Evolutionary conservation across 2,888 invertebrate genomes (phyloP).

Genomic region (Criorhina ranunculi): DNA sequence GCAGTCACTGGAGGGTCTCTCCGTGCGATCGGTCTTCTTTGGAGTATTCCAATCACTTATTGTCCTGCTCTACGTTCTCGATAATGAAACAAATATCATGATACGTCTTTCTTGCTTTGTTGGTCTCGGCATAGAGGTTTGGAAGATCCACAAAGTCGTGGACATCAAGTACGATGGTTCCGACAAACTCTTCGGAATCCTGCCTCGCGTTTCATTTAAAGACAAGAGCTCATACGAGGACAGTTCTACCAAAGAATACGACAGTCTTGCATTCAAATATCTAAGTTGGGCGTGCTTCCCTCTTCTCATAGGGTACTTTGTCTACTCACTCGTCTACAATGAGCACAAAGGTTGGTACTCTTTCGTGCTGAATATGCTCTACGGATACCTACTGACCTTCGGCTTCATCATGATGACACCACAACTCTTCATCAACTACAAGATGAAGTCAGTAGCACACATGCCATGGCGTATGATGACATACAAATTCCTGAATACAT

Average conservation of each 20-base stretch:
- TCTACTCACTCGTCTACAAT: constrained; percentile 97
- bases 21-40: constrained; percentile 99
- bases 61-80: constrained; percentile 97
- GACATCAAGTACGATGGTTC: constrained; percentile 92
- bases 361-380: constrained; percentile 97
- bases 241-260: constrained; percentile 97
- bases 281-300: constrained; percentile 98
- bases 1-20: constrained; percentile 97
- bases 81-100: constrained; percentile 99
- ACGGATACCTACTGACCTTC: constrained; percentile 98
- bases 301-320: constrained; percentile 95
- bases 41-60: constrained; percentile 98
- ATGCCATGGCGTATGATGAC: constrained; percentile 99
- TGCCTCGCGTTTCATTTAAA: constrained; percentile 92
- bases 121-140: constrained; percentile 97
- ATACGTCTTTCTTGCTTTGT: constrained; percentile 97
- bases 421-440: constrained; percentile 99
- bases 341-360: constrained; percentile 99
- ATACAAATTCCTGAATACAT: constrained; percentile 99
- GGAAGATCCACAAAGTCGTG: constrained; percentile 99
- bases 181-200: constrained; percentile 89
- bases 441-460: constrained; percentile 99
- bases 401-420: constrained; percentile 99
- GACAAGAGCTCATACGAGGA: constrained; percentile 99
- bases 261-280: constrained; percentile 97